Percentiles rank a stretch among this genome's conserved stretches.
Conservation (phyloP, 2,888 invertebrate genomes). For the Stenichneumon culpator region DNA sequence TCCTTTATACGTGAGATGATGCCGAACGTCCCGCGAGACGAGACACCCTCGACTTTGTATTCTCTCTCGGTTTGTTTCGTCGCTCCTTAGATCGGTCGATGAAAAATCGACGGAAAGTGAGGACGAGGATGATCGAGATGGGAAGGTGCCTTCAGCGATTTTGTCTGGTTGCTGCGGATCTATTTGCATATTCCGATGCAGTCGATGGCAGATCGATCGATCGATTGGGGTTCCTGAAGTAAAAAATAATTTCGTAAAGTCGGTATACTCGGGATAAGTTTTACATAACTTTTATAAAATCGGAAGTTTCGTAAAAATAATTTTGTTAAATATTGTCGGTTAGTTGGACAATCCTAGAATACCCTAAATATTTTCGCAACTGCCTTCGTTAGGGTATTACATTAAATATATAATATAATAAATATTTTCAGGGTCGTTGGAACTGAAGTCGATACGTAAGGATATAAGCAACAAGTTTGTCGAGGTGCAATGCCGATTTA, state of each 20-base stretch:
- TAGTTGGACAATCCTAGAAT: background rate
- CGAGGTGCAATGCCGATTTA: background rate
- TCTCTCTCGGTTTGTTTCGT: background rate
- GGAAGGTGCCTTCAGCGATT: constrained; percentile 58
- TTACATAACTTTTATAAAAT: too few species aligned
- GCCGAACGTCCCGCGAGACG: background rate
- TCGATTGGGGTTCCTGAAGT: background rate
- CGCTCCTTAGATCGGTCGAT: background rate
- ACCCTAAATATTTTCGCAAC: background rate
- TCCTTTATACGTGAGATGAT: constrained; percentile 44
- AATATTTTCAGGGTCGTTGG: background rate
- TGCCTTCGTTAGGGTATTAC: background rate
- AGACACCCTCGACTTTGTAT: background rate
- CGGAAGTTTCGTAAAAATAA: too few species aligned
- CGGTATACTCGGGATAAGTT: too few species aligned
- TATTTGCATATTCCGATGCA: constrained; percentile 76
- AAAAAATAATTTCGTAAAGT: too few species aligned
- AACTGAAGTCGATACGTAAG: background rate
- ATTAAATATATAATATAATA: background rate
- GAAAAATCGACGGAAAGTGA: constrained; percentile 11
- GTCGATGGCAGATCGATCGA: constrained; percentile 61
- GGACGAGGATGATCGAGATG: background rate
- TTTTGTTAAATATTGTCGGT: background rate
- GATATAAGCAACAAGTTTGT: background rate
- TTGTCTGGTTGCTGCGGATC: constrained; percentile 56